phyloP scores from a whole-genome alignment of 2,113 vertebrate genomes.

The Phasianus colchicus region DNA sequence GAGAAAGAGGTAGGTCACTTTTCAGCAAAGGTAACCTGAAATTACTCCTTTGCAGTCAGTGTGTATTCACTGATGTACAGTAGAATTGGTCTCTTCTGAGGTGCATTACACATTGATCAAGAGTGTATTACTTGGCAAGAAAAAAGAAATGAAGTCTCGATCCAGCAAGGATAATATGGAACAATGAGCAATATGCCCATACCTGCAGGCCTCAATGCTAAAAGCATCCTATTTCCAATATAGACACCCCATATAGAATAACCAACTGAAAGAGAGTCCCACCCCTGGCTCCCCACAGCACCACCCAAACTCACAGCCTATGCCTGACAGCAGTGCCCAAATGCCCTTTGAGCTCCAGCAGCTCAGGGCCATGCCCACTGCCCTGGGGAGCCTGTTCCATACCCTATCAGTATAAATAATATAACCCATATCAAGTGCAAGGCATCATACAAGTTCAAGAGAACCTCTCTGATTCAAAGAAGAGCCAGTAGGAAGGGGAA shows the following conservation, averaged over 20 bases:
- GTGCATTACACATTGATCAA: neutral
- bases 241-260: neutral
- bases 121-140: neutral
- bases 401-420: neutral
- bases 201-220: neutral
- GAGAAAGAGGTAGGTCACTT: neutral
- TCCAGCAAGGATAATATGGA: neutral
- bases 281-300: neutral
- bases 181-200: neutral
- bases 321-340: neutral
- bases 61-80: neutral
- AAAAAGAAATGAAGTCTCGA: neutral
- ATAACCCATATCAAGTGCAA: neutral
- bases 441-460: neutral
- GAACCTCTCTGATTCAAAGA: neutral
- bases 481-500: neutral
- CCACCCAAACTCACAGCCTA: neutral
- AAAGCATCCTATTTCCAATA: neutral
- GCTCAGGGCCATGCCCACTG: neutral
- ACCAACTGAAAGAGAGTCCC: neutral
- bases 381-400: neutral
- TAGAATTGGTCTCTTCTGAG: neutral
- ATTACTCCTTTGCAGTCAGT: neutral
- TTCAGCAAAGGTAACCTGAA: neutral
- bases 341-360: neutral